Conservation (phyloP, 1,140 invertebrate genomes). For the Bombus terrestris region DNA sequence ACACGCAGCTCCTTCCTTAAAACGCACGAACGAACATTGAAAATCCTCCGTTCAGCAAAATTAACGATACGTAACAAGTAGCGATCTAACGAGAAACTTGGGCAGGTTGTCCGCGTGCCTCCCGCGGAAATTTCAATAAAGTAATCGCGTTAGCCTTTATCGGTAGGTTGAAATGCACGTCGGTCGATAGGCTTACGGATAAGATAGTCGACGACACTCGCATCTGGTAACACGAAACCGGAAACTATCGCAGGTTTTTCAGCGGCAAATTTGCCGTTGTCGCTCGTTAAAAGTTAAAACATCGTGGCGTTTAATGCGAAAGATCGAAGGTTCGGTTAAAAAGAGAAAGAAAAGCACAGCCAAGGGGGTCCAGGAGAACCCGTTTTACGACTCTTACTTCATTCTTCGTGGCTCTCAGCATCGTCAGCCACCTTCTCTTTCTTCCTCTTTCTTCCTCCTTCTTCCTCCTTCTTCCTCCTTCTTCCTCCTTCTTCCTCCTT, state of each 20-base stretch:
- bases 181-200: background rate
- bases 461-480: too few species aligned
- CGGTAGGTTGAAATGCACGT: background rate
- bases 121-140: background rate
- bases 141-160: background rate
- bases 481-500: background rate
- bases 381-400: constrained; percentile 61
- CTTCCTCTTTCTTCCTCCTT: too few species aligned
- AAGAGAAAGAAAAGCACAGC: constrained; percentile 15
- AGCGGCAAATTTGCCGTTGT: constrained; percentile 16
- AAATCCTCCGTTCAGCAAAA: too few species aligned
- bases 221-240: constrained; percentile 9
- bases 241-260: constrained; percentile 28
- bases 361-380: constrained; percentile 55
- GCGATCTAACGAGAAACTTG: too few species aligned
- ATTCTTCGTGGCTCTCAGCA: constrained; percentile 33
- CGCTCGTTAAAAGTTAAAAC: constrained; percentile 50
- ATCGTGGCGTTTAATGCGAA: constrained; percentile 31
- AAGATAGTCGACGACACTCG: background rate
- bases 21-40: background rate
- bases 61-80: too few species aligned
- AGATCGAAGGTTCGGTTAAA: constrained; percentile 40
- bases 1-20: too few species aligned
- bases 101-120: too few species aligned
- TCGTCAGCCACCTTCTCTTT: background rate